Base-by-base conservation (phyloP, 2,797 vertebrate genomes). In the Rhinella marina region DNA sequence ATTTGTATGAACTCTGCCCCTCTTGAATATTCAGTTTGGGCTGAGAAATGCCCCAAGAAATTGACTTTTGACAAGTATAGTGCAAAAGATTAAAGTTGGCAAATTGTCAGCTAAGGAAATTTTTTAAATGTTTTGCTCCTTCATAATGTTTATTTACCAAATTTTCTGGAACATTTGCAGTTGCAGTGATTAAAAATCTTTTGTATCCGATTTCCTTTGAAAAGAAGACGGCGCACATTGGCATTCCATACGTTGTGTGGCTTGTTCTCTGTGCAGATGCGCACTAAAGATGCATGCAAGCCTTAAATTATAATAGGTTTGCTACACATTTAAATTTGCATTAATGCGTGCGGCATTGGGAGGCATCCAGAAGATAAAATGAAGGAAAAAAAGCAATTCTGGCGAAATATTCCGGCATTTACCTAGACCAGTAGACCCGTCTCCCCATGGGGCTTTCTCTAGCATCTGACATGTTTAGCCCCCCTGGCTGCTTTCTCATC, bases 341-440 rank as follows among this genome's bases (percentile, higher is more conserved):
- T 85, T 85, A 85, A 85, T 76, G 56, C 41, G 21, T 48, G 32
- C 72, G 7, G 56, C 61, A 13, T 41, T 52, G 23, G 72, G 77
- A 72, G 66, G 32, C 41, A 77, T 87, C 80, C 68, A 66, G 81
- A 77, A 79, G 56, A 87, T 73, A 81, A 87, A 81, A 82, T 66
- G 59, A 54, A n/a, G 59, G 52, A 54, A 66, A 62, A 72, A 82
- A 76, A 80, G 73, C 52, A 70, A 27, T 84, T 87, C 21, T 84
- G 48, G 87, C 62, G 41, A 54, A 88, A 76, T 54, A 54, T 76
- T 88, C 52, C 19, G 10, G 21, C 83, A 57, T 82, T 86, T 89
- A 82, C 88, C 79, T 89, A 82, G 61, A 61, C 72, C 41, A 70
- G 79, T 32, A 72, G 56, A 64, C 52, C 25, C 54, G 23, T 78